Evolutionary conservation across 2,888 invertebrate genomes (phyloP).

Genomic region (Drosophila acutilabella): DNA sequence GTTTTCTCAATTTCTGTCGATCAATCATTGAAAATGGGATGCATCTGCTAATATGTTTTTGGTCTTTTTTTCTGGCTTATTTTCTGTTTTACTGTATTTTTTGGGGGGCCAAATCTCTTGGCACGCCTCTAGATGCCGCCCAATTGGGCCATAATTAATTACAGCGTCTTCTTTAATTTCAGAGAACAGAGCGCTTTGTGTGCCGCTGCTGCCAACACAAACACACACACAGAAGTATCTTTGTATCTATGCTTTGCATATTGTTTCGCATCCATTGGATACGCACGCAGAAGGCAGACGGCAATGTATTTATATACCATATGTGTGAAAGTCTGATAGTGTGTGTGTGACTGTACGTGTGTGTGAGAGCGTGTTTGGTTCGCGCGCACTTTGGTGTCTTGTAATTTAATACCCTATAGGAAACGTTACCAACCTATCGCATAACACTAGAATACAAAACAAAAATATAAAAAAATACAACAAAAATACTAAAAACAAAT

Average conservation of each 20-base stretch:
- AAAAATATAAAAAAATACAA: slow-evolving; percentile 24
- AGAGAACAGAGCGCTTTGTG: slow-evolving; percentile 38
- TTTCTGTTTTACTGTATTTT: no score
- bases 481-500: slow-evolving; percentile 23
- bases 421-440: slow-evolving; percentile 80
- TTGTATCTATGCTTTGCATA: slow-evolving; percentile 66
- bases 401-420: slow-evolving; percentile 82
- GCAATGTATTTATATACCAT: slow-evolving; percentile 74
- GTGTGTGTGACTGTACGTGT: slow-evolving; percentile 33
- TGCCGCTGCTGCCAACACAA: slow-evolving; percentile 29
- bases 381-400: slow-evolving; percentile 81
- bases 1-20: slow-evolving; percentile 25
- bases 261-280: slow-evolving; percentile 78
- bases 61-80: neutral
- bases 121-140: slow-evolving; percentile 40
- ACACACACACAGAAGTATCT: slow-evolving; percentile 10
- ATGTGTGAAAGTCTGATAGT: slow-evolving; percentile 15
- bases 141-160: slow-evolving; percentile 60
- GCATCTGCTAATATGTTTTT: slow-evolving; percentile 28
- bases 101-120: slow-evolving; percentile 22
- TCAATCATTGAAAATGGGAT: slow-evolving; percentile 48
- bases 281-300: slow-evolving; percentile 68
- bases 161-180: slow-evolving; percentile 61
- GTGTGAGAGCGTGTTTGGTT: slow-evolving; percentile 68
- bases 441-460: slow-evolving; percentile 68